Evolutionary conservation across 2,113 vertebrate genomes (phyloP).

Genomic region (Kryptolebias marmoratus): DNA sequence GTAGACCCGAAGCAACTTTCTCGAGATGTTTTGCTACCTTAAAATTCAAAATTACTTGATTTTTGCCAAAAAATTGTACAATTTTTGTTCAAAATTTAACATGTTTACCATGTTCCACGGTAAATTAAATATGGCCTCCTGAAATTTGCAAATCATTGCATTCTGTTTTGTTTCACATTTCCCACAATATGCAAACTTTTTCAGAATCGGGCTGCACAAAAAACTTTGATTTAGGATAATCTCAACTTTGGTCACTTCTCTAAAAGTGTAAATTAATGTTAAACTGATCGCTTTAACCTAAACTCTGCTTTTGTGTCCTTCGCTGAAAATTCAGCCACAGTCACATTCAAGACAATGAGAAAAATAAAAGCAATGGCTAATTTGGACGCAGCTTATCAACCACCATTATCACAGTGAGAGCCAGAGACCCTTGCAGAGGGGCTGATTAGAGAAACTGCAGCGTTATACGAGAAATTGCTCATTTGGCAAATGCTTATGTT

Average conservation of each 20-base stretch:
- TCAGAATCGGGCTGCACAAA: too few relatives aligned
- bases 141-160: too few relatives aligned
- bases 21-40: too few relatives aligned
- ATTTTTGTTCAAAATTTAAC: too few relatives aligned
- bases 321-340: constrained; percentile 16
- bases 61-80: too few relatives aligned
- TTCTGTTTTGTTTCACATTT: too few relatives aligned
- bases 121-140: too few relatives aligned
- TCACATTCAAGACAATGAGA: constrained; percentile 32
- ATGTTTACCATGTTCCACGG: too few relatives aligned
- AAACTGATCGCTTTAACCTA: neutral
- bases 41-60: too few relatives aligned
- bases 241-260: neutral
- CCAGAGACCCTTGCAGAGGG: constrained; percentile 59
- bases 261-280: neutral
- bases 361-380: constrained; percentile 49
- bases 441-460: constrained; percentile 58
- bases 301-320: neutral
- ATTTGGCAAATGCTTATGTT: constrained; percentile 68
- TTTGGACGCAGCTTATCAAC: constrained; percentile 51
- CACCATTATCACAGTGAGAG: constrained; percentile 72
- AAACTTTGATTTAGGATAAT: too few relatives aligned
- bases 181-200: too few relatives aligned
- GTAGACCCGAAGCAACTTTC: too few relatives aligned
- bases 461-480: constrained; percentile 65